Evolutionary conservation across 2,113 vertebrate genomes (phyloP), one percentile per base, ranked within the genome.

Genomic region (Orthonyx spaldingii): DNA sequence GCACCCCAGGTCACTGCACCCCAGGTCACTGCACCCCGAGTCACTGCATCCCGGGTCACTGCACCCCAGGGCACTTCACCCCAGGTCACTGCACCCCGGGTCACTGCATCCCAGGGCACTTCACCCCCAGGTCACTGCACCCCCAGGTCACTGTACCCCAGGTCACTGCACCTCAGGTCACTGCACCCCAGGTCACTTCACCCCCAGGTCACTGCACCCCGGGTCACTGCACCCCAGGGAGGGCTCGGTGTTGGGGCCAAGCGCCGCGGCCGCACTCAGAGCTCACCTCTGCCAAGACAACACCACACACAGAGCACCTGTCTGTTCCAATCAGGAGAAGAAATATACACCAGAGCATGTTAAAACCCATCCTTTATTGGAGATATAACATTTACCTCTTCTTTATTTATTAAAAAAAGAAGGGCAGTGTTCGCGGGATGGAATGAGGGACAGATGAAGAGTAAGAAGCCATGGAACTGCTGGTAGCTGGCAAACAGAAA

Each of bases 161-260:
- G 88, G 63, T n/a, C n/a, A n/a, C n/a, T n/a, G n/a, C n/a, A n/a
- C n/a, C n/a, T n/a, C n/a, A n/a, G 65, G 28, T 63, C 91, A 68
- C 71, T 22, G 1, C 10, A 52, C 87, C 35, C 75, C 49, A 11
- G 88, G 63, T n/a, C n/a, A n/a, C n/a, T n/a, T n/a, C n/a, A n/a
- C n/a, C n/a, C n/a, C n/a, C n/a, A n/a, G 65, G 28, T 63, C 91
- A 68, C 71, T 22, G 1, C 10, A 52, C 87, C 35, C 75, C 49
- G n/a, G 65, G 28, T 63, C 91, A 68, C 71, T 22, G 1, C 10
- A 52, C 87, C 35, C 75, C 49, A 11, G 88, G 63, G 16, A 42
- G 39, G 42, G 46, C 11, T 5, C 1, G 42, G 4, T 8, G 23
- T 4, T n/a, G 2, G 37, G 83, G n/a, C 77, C 0, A n/a, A n/a